A percentile compares a stretch with the other conserved stretches of the same genome.
These are phyloP conservation scores for Thalassoma bifasciatum DNA, from an alignment of 2,113 vertebrate genomes.

Conservation along the genomic window DNA sequence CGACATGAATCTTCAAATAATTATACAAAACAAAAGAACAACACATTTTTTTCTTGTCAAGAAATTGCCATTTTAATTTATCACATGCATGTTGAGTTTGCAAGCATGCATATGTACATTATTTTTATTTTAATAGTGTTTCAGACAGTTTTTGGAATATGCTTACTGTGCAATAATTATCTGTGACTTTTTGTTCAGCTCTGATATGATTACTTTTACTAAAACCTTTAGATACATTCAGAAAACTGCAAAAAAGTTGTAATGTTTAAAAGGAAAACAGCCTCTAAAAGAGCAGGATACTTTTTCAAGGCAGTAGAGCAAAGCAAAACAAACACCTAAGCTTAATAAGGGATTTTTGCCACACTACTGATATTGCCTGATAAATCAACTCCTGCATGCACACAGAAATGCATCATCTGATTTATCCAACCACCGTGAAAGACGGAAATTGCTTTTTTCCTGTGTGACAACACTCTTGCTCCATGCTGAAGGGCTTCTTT, in stretches of 20 bases:
- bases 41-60: no score
- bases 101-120: no score
- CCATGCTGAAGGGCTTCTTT: conserved; percentile 59
- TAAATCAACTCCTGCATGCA: conserved; percentile 71
- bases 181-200: not conserved
- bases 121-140: no score
- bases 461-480: conserved; percentile 51
- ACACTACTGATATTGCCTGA: conserved; percentile 67
- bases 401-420: conserved; percentile 67
- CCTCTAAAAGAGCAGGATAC: not conserved
- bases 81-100: no score
- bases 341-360: conserved; percentile 63
- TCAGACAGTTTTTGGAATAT: no score
- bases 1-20: no score
- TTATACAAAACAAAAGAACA: no score
- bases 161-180: not conserved
- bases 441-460: conserved; percentile 69
- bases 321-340: conserved; percentile 61
- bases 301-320: conserved; percentile 50
- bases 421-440: conserved; percentile 70
- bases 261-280: conserved; percentile 12
- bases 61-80: no score
- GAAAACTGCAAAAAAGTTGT: not conserved
- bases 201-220: not conserved
- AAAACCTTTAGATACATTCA: not conserved